These are phyloP conservation scores for Ophioninae sp. DNA, from an alignment of 2,888 invertebrate genomes.

Conservation along the genomic window DNA sequence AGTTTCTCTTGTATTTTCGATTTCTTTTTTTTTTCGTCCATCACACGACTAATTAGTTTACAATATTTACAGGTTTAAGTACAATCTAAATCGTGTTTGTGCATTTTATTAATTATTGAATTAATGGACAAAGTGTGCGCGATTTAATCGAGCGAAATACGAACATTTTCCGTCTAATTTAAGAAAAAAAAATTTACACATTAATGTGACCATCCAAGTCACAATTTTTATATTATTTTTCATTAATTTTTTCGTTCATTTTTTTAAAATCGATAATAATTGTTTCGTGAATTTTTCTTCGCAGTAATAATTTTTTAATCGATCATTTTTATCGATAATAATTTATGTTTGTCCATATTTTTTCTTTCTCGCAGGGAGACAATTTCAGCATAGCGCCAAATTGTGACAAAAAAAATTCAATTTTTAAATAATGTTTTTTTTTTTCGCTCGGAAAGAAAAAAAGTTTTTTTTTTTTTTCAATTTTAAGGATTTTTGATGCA, in stretches of 20 bases:
- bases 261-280: neutral
- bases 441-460: neutral
- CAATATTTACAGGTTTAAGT: constrained; percentile 75
- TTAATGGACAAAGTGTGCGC: constrained; percentile 36
- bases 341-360: neutral
- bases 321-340: too few species aligned
- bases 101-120: neutral
- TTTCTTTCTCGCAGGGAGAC: neutral
- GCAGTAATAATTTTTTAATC: too few species aligned
- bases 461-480: neutral
- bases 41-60: constrained; percentile 70
- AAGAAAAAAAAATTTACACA: constrained; percentile 33
- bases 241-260: neutral
- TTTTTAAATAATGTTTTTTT: neutral
- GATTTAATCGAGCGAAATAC: constrained; percentile 37
- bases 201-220: neutral
- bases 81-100: constrained; percentile 45
- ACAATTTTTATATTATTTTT: neutral
- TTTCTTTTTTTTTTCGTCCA: constrained; percentile 49
- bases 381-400: constrained; percentile 28
- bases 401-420: constrained; percentile 2
- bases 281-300: too few species aligned
- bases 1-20: constrained; percentile 49
- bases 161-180: constrained; percentile 21
- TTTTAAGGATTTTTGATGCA: neutral